Base-by-base conservation (phyloP, 2,113 vertebrate species). In the Ceuthmochares aereus region DNA sequence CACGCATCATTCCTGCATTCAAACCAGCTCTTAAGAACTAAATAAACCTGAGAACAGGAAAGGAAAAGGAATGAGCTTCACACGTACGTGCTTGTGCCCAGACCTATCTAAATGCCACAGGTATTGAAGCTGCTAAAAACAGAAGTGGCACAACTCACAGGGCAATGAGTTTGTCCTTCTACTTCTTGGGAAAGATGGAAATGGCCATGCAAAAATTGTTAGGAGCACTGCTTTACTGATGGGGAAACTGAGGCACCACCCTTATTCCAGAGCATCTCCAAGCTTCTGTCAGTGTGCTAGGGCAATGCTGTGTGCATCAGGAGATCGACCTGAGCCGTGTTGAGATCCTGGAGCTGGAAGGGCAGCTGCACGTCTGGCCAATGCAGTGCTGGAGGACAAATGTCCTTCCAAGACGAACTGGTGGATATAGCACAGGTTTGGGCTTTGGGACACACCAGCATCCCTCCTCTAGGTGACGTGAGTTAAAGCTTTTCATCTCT, bases 251-350 rank as follows among this genome's bases (percentile, higher is more conserved):
- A 87, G 62, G 84, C 56, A 58, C 25, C 13, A 20, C 18, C 30
- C 13, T 56, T 23, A 32, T 34, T 10, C 43, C 42, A 19, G 14
- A 49, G 60, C 21, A 40, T 18, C 26, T 19, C 64, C 59, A 45
- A 30, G 76, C 43, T 20, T 13, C 60, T 36, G 34, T 9, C 21
- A 4, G 37, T 7, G 23, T 62, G 36, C 27, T 10, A 6, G 37
- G 40, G 37, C 37, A 47, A 34, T 3, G 37, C 42, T 45, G 49
- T 0, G 1, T 16, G 56, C 23, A 30, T 68, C 32, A 43, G 40
- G 29, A 62, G 23, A 21, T 7, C 0, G 2, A 56, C 32, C 60
- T 30, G 34, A 12, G n/a, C 67, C 1, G 5, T 0, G 4, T 14
- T 0, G 1, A 23, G 42, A 5, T 66, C 34, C 62, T 51, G 56